Percentiles rank a stretch among this genome's conserved stretches.
These are phyloP conservation scores for Eledona agricola DNA, from an alignment of 2,888 invertebrate genomes.

Conservation along the genomic window DNA sequence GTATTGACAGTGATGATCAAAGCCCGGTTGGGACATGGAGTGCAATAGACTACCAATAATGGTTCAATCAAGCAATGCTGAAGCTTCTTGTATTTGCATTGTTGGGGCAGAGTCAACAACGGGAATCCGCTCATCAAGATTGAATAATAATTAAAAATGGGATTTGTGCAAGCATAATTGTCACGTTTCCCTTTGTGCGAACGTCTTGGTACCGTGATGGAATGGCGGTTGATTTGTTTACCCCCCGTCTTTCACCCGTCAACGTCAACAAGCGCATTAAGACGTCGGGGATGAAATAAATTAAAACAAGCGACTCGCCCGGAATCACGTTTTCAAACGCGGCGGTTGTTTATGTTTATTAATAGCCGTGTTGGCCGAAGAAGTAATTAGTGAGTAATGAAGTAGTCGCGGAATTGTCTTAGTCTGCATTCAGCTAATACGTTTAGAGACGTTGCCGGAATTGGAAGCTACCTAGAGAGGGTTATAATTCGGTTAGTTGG, in stretches of 20 bases:
- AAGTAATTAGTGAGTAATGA: constrained; percentile 43
- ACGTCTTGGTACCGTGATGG: too few species aligned
- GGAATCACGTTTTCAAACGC: too few species aligned
- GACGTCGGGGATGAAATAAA: too few species aligned
- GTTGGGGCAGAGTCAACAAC: constrained; percentile 9
- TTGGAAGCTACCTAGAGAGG: constrained; percentile 10
- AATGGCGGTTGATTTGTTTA: constrained; percentile 21
- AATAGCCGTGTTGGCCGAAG: constrained; percentile 18
- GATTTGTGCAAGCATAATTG: too few species aligned
- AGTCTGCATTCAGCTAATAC: constrained; percentile 31
- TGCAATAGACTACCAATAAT: constrained; percentile 27
- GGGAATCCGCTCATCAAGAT: too few species aligned
- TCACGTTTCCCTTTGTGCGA: too few species aligned
- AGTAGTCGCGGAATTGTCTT: constrained; percentile 38
- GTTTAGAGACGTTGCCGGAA: constrained; percentile 22
- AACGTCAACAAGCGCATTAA: too few species aligned
- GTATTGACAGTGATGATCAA: constrained; percentile 22
- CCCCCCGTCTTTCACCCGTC: constrained; percentile 6
- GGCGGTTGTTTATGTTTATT: constrained; percentile 33
- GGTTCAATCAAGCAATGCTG: constrained; percentile 20
- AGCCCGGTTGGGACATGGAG: constrained; percentile 22
- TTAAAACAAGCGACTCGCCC: too few species aligned
- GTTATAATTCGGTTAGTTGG: constrained; percentile 13
- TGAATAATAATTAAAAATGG: too few species aligned
- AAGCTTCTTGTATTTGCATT: constrained; percentile 20